These are phyloP conservation scores for Tachysurus vachellii DNA, from an alignment of 2,113 vertebrate species.

Conservation along the genomic window DNA sequence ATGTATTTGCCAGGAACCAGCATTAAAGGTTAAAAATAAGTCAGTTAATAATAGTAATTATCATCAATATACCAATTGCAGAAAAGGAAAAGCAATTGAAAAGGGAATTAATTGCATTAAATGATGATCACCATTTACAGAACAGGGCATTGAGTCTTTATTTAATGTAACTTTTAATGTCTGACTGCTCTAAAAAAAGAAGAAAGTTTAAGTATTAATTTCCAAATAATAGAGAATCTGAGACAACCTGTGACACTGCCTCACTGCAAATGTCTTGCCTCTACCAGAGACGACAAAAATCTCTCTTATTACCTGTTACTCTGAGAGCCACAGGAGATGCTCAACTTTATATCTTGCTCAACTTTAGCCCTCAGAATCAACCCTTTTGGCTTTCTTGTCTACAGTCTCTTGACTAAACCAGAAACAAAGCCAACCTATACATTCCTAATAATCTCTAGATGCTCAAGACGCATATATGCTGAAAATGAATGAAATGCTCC, in stretches of 20 bases:
- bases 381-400: background rate
- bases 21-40: slow-evolving; percentile 9
- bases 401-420: slow-evolving; percentile 38
- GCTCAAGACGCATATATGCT: background rate
- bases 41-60: background rate
- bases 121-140: background rate
- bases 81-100: background rate
- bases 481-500: background rate
- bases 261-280: slow-evolving; percentile 58
- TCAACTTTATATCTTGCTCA: slow-evolving; percentile 23
- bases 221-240: too few species aligned
- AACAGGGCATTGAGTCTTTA: background rate
- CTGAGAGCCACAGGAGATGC: background rate
- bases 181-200: too few species aligned
- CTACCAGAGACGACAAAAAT: slow-evolving; percentile 13
- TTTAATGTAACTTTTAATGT: slow-evolving; percentile 1
- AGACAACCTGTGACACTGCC: background rate
- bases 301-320: background rate
- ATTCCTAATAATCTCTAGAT: background rate
- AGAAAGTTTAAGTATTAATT: too few species aligned
- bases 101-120: too few species aligned
- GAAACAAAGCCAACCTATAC: background rate
- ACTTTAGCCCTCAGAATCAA: slow-evolving; percentile 4
- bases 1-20: slow-evolving; percentile 40
- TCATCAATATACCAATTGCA: slow-evolving; percentile 1